Conservation (phyloP, 2,888 invertebrate genomes). For the Tetragonisca angustula region DNA sequence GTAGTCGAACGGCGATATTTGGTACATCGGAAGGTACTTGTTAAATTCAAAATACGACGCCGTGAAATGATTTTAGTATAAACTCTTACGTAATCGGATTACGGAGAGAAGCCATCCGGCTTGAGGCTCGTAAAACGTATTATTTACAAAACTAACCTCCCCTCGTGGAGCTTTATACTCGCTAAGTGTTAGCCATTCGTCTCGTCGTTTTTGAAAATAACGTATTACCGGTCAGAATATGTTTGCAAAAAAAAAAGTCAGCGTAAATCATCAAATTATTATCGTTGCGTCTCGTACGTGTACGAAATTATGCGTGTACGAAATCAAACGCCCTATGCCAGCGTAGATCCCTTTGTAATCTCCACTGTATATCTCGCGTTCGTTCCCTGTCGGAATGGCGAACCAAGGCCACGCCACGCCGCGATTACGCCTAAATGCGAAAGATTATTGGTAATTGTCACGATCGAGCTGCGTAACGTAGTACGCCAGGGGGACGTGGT, state of each 20-base stretch:
- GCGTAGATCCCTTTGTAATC: conserved; percentile 18
- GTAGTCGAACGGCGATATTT: conserved; percentile 22
- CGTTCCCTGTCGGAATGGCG: conserved; percentile 50
- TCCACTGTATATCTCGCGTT: conserved; percentile 2
- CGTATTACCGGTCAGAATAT: background rate
- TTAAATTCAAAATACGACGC: conserved; percentile 41
- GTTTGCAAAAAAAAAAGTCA: background rate
- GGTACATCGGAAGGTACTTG: conserved; percentile 31
- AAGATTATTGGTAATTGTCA: conserved; percentile 76
- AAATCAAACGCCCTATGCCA: conserved; percentile 30
- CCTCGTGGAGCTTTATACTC: background rate
- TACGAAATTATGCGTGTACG: conserved; percentile 29
- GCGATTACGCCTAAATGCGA: conserved; percentile 75
- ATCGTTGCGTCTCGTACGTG: conserved; percentile 33
- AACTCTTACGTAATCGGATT: background rate
- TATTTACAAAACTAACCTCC: conserved; percentile 4
- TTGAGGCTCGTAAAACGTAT: background rate
- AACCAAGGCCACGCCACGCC: conserved; percentile 56
- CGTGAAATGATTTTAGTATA: conserved; percentile 6
- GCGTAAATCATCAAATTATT: conserved; percentile 34
- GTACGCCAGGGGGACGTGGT: conserved; percentile 43
- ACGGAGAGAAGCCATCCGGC: background rate
- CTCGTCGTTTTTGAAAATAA: conserved; percentile 6
- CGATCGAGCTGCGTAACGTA: conserved; percentile 67
- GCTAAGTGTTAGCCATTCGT: background rate